Percentiles rank a stretch among this genome's conserved stretches.
phyloP scores from a whole-genome alignment of 2,888 invertebrate species.

The Leptinotarsa peninsularis region DNA sequence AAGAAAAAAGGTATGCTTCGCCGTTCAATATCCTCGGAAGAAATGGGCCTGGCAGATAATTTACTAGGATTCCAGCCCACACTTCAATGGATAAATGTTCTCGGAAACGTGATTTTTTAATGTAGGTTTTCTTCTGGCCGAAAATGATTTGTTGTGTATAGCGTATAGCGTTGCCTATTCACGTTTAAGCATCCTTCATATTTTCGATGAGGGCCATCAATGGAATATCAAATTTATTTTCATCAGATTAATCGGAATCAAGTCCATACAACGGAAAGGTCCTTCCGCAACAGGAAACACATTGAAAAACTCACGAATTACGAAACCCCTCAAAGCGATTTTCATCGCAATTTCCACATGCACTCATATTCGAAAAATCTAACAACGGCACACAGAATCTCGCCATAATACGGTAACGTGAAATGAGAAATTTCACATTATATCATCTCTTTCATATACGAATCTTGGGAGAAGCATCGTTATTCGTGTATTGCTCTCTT shows the following conservation, averaged over 20 bases:
- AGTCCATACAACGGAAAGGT: background rate
- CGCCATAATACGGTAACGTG: background rate
- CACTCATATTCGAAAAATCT: background rate
- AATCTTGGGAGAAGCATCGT: background rate
- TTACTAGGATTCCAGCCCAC: no score
- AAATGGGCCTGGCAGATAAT: no score
- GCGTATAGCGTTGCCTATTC: no score
- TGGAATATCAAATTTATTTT: background rate
- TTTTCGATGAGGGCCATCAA: no score
- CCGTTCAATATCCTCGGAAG: no score
- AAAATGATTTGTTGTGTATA: no score
- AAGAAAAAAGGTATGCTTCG: no score
- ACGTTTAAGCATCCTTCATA: no score
- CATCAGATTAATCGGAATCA: background rate
- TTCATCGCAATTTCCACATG: background rate
- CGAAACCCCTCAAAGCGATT: background rate
- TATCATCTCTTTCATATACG: background rate
- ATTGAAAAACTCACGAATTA: conserved; percentile 4
- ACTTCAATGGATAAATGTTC: no score
- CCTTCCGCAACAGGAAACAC: background rate
- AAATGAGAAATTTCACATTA: background rate
- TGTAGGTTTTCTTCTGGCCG: no score
- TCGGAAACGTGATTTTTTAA: no score
- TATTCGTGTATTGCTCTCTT: background rate
- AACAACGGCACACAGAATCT: conserved; percentile 1